Percentiles rank a stretch among this genome's conserved stretches.
Evolutionary conservation across 2,888 invertebrate genomes (phyloP).

Genomic region (Trilocha varians): DNA sequence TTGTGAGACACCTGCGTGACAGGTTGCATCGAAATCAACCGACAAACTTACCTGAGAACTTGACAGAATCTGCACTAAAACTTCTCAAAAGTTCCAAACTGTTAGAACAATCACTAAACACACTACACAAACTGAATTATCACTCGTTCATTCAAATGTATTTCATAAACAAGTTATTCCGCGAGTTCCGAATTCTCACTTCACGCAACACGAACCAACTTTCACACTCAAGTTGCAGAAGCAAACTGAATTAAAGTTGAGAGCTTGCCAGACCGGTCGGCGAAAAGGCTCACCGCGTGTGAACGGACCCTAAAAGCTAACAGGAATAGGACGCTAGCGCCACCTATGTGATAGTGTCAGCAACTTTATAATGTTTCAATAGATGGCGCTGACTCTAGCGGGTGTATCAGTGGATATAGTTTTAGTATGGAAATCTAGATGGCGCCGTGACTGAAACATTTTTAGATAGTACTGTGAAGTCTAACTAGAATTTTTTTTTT

Average conservation of each 20-base stretch:
- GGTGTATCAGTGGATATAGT: too few relatives aligned
- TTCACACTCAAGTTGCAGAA: slow-evolving; percentile 33
- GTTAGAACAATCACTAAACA: slow-evolving; percentile 27
- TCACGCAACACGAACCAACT: slow-evolving; percentile 25
- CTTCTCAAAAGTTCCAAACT: slow-evolving; percentile 20
- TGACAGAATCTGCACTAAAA: slow-evolving; percentile 25
- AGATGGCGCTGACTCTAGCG: too few relatives aligned
- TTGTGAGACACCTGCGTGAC: slow-evolving; percentile 68
- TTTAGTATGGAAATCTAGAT: too few relatives aligned
- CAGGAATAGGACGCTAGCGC: too few relatives aligned
- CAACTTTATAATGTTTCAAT: too few relatives aligned
- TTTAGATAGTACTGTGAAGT: too few relatives aligned
- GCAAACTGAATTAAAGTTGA: slow-evolving; percentile 35
- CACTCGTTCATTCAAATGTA: slow-evolving; percentile 37
- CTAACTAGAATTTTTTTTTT: too few relatives aligned
- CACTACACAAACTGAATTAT: slow-evolving; percentile 33
- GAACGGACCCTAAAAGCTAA: too few relatives aligned
- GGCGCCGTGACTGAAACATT: too few relatives aligned
- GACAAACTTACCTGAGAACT: slow-evolving; percentile 45
- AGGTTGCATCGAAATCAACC: slow-evolving; percentile 55
- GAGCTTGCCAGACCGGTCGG: neutral
- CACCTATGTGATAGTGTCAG: too few relatives aligned
- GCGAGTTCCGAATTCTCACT: slow-evolving; percentile 42
- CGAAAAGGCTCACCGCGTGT: too few relatives aligned
- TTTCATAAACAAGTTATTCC: slow-evolving; percentile 49